Conservation (phyloP, 2,797 vertebrate species). For the Carcharodon carcharias region DNA sequence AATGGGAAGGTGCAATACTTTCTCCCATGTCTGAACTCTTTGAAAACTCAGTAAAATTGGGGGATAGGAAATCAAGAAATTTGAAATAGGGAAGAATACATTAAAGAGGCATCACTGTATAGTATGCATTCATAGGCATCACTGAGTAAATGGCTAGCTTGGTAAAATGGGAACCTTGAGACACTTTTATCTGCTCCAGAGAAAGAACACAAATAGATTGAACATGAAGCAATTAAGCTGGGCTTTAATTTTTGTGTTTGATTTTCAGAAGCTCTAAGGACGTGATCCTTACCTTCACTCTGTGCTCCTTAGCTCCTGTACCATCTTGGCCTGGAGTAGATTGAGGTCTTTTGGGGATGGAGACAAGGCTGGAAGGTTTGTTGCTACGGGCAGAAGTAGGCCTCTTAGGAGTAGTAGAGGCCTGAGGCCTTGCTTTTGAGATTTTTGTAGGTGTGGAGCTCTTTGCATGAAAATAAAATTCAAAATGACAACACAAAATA, state of each 20-base stretch:
- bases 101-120: neutral
- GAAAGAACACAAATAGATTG: neutral
- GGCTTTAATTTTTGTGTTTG: neutral
- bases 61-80: neutral
- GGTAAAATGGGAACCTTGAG: neutral
- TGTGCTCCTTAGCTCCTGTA: neutral
- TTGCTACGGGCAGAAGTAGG: neutral
- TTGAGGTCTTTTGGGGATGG: neutral
- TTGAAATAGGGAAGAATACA: neutral
- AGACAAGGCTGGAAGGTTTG: neutral
- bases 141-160: neutral
- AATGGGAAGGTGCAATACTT: too few species aligned
- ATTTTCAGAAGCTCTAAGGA: too few species aligned
- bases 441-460: constrained; percentile 66
- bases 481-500: constrained; percentile 29
- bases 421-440: constrained; percentile 56
- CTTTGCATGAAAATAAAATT: constrained; percentile 56
- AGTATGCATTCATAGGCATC: neutral
- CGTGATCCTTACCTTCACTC: constrained; percentile 4
- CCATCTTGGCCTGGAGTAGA: neutral
- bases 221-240: neutral
- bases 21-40: too few species aligned
- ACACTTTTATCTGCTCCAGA: too few species aligned
- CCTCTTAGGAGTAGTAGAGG: neutral
- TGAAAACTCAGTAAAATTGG: neutral